Conservation (phyloP, 2,113 vertebrate genomes). For the Tetrao urogallus region DNA sequence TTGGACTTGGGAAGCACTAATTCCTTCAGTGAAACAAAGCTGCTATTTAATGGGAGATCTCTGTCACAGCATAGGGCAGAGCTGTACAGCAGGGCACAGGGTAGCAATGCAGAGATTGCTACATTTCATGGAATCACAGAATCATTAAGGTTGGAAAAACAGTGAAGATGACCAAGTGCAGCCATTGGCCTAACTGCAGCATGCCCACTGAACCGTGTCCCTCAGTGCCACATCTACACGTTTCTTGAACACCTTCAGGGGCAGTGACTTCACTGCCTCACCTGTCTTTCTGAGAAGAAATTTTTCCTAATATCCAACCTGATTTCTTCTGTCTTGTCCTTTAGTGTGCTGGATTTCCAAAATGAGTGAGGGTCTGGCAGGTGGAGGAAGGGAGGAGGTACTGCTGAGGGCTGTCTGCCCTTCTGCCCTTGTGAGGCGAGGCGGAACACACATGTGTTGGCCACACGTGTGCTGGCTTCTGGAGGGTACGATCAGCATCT, state of each 20-base stretch:
- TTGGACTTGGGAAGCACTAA: background rate
- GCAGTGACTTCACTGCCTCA: too few species aligned
- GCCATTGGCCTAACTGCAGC: too few species aligned
- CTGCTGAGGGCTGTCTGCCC: background rate
- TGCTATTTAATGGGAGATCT: background rate
- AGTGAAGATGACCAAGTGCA: too few species aligned
- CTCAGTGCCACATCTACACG: too few species aligned
- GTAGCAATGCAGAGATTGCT: background rate
- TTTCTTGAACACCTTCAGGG: too few species aligned
- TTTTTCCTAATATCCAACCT: too few species aligned
- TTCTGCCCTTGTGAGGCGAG: rapidly evolving
- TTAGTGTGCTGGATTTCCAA: background rate
- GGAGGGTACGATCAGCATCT: background rate
- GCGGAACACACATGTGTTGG: background rate
- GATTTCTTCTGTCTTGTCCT: background rate
- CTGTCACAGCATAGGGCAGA: background rate
- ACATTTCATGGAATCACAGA: background rate
- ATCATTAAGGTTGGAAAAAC: too few species aligned
- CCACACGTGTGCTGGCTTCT: background rate
- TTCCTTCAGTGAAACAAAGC: background rate
- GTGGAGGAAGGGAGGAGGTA: background rate
- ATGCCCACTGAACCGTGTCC: too few species aligned
- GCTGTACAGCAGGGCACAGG: background rate
- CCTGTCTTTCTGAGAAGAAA: too few species aligned
- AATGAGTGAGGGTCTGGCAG: background rate